Percentiles rank a stretch among this genome's conserved stretches.
Conservation (phyloP, 1,140 invertebrate species). For the Saxidomus purpurata region DNA sequence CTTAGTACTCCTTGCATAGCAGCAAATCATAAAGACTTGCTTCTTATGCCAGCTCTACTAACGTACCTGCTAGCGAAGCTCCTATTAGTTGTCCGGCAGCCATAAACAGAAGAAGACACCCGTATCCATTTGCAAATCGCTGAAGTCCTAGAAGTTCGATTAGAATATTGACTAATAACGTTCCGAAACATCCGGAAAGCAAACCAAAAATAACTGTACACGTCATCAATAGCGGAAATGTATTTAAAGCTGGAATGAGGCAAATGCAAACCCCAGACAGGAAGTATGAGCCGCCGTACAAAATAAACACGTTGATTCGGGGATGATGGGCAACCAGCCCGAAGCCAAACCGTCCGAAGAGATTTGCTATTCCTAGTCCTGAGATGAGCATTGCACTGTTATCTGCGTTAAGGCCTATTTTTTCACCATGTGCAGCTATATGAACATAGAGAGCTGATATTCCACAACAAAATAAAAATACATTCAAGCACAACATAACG, state of each 20-base stretch:
- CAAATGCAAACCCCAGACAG: conserved; percentile 61
- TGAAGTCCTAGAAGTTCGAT: conserved; percentile 69
- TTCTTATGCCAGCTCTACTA: no score
- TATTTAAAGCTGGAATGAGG: conserved; percentile 47
- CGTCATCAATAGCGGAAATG: conserved; percentile 64
- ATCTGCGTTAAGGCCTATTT: conserved; percentile 35
- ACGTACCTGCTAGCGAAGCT: conserved; percentile 71
- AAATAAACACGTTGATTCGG: conserved; percentile 53
- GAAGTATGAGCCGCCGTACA: conserved; percentile 63
- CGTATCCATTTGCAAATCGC: conserved; percentile 71
- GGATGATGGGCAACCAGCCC: conserved; percentile 59
- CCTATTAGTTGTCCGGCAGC: conserved; percentile 70
- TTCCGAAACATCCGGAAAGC: conserved; percentile 70
- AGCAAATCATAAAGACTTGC: no score
- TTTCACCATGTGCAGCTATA: conserved; percentile 64
- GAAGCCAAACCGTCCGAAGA: conserved; percentile 70
- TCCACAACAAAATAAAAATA: conserved; percentile 71
- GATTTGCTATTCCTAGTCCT: conserved; percentile 90
- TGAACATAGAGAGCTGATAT: conserved; percentile 73
- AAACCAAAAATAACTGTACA: conserved; percentile 70
- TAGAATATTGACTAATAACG: conserved; percentile 66
- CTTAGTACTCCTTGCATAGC: no score
- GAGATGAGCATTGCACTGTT: conserved; percentile 92
- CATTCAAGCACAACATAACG: conserved; percentile 68
- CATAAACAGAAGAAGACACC: conserved; percentile 73